Percentiles rank a stretch among this genome's conserved stretches.
Evolutionary conservation across 1,140 invertebrate genomes (phyloP).

Genomic region (Diabrotica undecimpunctata): DNA sequence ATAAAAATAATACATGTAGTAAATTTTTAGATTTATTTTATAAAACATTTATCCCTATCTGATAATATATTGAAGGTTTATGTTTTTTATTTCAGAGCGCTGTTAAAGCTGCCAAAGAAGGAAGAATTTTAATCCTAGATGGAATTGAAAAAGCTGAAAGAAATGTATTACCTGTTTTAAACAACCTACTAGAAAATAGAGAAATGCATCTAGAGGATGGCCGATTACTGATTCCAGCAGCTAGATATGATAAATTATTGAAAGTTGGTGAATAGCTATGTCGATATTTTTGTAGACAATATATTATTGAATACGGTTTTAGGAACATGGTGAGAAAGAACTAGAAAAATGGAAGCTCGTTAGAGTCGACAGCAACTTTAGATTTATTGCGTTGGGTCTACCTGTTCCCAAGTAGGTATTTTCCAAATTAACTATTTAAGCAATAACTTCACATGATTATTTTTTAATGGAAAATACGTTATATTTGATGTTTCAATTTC

Average conservation of each 20-base stretch:
- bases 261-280: constrained; percentile 54
- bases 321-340: constrained; percentile 76
- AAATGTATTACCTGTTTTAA: constrained; percentile 95
- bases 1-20: no score
- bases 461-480: background rate
- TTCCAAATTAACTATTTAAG: background rate
- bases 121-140: constrained; percentile 88
- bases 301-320: constrained; percentile 29
- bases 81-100: constrained; percentile 62
- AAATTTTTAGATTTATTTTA: no score
- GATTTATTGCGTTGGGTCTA: constrained; percentile 85
- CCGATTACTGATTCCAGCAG: constrained; percentile 81
- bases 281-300: background rate
- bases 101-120: constrained; percentile 83
- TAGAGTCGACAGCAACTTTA: constrained; percentile 85
- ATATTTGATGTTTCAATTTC: no score
- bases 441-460: background rate
- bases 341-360: constrained; percentile 84
- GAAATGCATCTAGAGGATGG: constrained; percentile 99
- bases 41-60: no score
- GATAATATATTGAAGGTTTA: no score
- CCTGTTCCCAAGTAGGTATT: constrained; percentile 67
- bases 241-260: constrained; percentile 87
- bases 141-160: constrained; percentile 97
- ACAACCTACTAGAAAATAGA: constrained; percentile 96